Base-by-base conservation (phyloP, 2,888 invertebrate genomes). In the Drosophila tanythrix region DNA sequence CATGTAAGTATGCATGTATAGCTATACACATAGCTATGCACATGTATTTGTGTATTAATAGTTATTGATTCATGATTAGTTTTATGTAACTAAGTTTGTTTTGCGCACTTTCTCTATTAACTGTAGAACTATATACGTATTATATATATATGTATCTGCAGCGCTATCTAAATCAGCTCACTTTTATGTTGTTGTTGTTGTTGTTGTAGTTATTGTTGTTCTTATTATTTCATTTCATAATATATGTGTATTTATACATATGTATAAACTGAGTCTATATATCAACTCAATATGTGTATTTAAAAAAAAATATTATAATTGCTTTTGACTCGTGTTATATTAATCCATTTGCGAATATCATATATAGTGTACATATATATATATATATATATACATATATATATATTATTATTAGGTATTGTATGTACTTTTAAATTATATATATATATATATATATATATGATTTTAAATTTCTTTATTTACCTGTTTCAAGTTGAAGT, bases 221-320 rank as follows among this genome's bases (percentile, higher is more conserved):
- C n/a, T 66, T 64, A 38, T 69, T 64, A 67, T 71, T 66, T 63
- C 65, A 70, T 55, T 71, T 76, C 27, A 63, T 65, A 46, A 63
- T 58, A 63, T 61, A 51, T 56, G 46, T 67, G 21, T 62, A 55
- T 62, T 48, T 66, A 61, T 52, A 33, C 51, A 62, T 21, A 48
- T 40, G 65, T 55, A 55, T 61, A 74, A 13, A 10, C 50, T 40
- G 64, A 71, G 55, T 65, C 33, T 33, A 74, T 38, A 38, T 29
- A 76, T 70, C 58, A 81, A 88, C 87, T 75, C 81, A 88, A 77
- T 82, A 72, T 61, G 69, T 59, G 53, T 81, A 63, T 71, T 63
- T 68, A 58, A 69, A 73, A 76, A 69, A 80, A 71, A 76, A 63
- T 72, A 69, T 52, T 21, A 64, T 68, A 77, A 61, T 58, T 70